These are phyloP conservation scores for Helostoma temminkii DNA, from an alignment of 2,797 vertebrate species.

Conservation along the genomic window DNA sequence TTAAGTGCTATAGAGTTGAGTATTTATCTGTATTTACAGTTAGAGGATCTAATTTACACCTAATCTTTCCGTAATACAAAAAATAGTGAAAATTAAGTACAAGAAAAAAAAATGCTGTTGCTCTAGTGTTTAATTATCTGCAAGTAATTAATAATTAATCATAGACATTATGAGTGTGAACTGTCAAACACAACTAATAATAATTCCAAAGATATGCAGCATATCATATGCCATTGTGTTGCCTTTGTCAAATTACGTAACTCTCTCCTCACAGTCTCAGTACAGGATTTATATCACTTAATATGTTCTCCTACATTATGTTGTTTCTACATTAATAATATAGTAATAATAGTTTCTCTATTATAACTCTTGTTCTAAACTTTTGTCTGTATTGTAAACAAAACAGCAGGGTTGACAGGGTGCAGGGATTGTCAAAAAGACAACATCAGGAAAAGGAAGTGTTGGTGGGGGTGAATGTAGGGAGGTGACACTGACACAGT, in stretches of 20 bases:
- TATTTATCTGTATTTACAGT: constrained; percentile 17
- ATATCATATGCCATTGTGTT: not conserved
- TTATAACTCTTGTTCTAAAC: constrained; percentile 29
- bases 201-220: not conserved
- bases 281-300: constrained; percentile 31
- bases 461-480: constrained; percentile 44
- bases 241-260: not conserved
- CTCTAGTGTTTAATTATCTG: constrained; percentile 5
- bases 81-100: not conserved
- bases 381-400: constrained; percentile 34
- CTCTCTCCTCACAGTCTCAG: not conserved
- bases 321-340: constrained; percentile 24
- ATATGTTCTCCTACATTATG: not conserved
- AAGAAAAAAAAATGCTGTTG: not conserved
- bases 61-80: constrained; percentile 17
- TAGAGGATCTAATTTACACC: constrained; percentile 12
- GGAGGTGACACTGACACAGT: constrained; percentile 4
- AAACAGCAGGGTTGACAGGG: constrained; percentile 31
- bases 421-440: constrained; percentile 25
- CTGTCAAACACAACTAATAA: no score
- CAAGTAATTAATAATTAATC: no score
- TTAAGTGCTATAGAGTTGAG: constrained; percentile 1
- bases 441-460: constrained; percentile 8
- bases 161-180: no score
- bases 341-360: constrained; percentile 9